These are phyloP conservation scores for Chinchilla lanigera DNA, from an alignment of 2,113 vertebrate species.

Conservation along the genomic window DNA sequence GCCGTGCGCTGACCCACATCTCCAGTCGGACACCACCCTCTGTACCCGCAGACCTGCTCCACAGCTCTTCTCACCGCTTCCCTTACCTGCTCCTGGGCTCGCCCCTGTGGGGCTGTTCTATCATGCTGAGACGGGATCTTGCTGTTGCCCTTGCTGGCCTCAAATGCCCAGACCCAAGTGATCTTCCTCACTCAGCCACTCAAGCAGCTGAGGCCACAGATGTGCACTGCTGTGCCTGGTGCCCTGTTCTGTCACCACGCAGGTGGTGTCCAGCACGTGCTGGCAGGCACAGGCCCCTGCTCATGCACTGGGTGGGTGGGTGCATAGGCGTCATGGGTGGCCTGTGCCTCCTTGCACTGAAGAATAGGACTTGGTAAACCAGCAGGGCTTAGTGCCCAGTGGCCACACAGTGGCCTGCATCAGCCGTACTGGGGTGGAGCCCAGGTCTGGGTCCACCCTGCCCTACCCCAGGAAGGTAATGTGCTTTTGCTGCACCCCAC, in stretches of 20 bases:
- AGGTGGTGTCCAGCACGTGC: neutral
- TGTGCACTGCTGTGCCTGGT: too few relatives aligned
- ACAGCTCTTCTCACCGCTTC: neutral
- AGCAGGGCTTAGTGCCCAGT: neutral
- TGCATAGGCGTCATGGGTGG: neutral
- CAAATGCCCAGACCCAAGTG: neutral
- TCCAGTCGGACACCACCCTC: accelerated
- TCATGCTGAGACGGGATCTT: neutral
- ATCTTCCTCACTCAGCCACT: neutral
- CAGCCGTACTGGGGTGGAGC: accelerated
- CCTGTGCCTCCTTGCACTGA: neutral
- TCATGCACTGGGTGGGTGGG: neutral
- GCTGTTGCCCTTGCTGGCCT: neutral
- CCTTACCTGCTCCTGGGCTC: neutral
- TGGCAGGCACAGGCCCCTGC: neutral
- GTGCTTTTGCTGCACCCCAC: too few relatives aligned
- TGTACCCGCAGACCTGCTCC: neutral
- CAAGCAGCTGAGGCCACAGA: neutral
- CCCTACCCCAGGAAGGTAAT: accelerated
- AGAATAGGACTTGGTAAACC: neutral
- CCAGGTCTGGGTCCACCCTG: neutral
- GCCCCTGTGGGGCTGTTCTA: neutral
- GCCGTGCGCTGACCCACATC: neutral
- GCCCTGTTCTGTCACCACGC: neutral
- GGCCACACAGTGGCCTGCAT: accelerated